A percentile compares a stretch with the other conserved stretches of the same genome.
phyloP scores from a whole-genome alignment of 2,888 invertebrate genomes.

The Callinectes sapidus region DNA sequence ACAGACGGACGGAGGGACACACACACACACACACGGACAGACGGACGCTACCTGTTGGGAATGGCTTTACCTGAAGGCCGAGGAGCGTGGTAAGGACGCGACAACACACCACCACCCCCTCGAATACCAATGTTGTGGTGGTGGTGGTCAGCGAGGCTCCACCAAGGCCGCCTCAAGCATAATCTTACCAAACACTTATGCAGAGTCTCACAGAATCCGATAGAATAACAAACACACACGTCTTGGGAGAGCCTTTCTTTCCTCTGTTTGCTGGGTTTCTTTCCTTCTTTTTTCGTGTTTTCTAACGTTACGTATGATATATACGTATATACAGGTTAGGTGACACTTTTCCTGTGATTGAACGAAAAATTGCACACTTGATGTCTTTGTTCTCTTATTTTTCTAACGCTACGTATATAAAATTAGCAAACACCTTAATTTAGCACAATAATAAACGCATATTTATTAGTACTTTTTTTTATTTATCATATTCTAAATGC shows the following conservation, averaged over 20 bases:
- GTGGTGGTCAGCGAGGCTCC: neutral
- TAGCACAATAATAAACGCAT: no score
- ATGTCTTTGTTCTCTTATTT: no score
- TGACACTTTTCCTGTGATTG: no score
- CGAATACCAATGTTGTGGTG: neutral
- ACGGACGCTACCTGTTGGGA: neutral
- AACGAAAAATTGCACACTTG: no score
- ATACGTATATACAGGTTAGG: no score
- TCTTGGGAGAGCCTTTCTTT: neutral
- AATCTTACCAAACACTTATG: neutral
- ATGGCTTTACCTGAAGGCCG: neutral
- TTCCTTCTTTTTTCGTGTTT: neutral
- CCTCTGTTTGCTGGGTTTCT: no score
- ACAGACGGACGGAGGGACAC: no score
- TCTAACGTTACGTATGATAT: neutral
- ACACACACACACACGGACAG: no score
- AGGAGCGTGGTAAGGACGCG: neutral
- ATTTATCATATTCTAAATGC: no score
- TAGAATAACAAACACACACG: neutral
- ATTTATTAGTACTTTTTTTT: no score
- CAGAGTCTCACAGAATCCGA: neutral
- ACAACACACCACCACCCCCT: neutral
- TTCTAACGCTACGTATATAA: no score
- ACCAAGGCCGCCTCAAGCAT: neutral
- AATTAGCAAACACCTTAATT: no score